Percentiles rank a stretch among this genome's conserved stretches.
Evolutionary conservation across 2,113 vertebrate genomes (phyloP).

Genomic region (Sterna hirundo): DNA sequence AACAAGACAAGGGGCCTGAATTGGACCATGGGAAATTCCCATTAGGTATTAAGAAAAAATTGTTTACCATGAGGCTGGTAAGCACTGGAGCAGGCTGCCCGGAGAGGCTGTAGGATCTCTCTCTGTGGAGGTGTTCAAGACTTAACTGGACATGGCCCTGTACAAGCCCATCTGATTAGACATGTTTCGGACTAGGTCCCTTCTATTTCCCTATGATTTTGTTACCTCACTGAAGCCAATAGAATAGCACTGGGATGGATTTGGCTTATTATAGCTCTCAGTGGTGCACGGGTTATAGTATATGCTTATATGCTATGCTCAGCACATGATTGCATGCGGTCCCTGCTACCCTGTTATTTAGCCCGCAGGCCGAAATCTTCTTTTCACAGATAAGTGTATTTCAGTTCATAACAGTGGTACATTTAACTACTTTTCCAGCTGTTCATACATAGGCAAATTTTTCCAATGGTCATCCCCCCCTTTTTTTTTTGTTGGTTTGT

Average conservation of each 20-base stretch:
- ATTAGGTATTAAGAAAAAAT: not conserved
- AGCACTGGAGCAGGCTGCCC: accelerated
- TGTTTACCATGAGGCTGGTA: not conserved
- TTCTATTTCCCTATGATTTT: not conserved
- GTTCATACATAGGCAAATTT: not conserved
- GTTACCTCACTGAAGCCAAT: not conserved
- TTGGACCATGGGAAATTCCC: not conserved
- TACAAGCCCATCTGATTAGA: not conserved
- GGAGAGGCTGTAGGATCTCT: not conserved
- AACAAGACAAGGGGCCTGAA: not conserved
- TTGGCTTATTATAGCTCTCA: not conserved
- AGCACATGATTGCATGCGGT: not conserved
- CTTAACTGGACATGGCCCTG: not conserved
- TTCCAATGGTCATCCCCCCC: not conserved
- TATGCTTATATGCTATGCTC: not conserved
- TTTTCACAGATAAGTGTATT: not conserved
- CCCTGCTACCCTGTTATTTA: not conserved
- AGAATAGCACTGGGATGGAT: not conserved
- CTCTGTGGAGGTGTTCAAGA: not conserved
- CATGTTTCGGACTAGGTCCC: not conserved
- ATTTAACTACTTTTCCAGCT: not conserved
- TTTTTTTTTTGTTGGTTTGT: not conserved
- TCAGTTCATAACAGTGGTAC: not conserved
- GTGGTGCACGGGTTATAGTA: accelerated
- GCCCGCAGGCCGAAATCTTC: not conserved